Evolutionary conservation across 2,888 invertebrate species (phyloP).

Genomic region (Perizoma affinitatum): DNA sequence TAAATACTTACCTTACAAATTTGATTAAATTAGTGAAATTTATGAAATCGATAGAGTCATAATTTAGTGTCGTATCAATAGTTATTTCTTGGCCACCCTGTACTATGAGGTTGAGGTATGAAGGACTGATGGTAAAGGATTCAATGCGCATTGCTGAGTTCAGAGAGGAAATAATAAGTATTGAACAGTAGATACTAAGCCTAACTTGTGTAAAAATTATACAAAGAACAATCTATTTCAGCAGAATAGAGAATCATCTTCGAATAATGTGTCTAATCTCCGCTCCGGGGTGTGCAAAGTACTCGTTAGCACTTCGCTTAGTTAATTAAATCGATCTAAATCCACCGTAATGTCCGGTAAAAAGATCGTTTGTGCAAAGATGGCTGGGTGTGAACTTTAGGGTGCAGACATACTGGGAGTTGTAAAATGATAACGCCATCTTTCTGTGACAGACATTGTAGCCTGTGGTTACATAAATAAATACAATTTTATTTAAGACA

Average conservation of each 20-base stretch:
- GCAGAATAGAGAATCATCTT: conserved; percentile 6
- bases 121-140: too few species aligned
- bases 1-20: too few species aligned
- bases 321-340: conserved; percentile 44
- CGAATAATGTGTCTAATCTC: conserved; percentile 23
- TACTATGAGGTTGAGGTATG: too few species aligned
- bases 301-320: conserved; percentile 40
- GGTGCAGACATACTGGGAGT: neutral
- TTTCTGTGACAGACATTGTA: too few species aligned
- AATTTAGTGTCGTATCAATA: too few species aligned
- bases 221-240: neutral
- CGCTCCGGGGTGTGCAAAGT: conserved; percentile 24
- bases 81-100: too few species aligned
- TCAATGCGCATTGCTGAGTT: neutral
- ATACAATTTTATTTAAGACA: too few species aligned
- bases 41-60: too few species aligned
- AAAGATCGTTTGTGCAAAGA: conserved; percentile 21
- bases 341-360: conserved; percentile 20
- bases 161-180: neutral
- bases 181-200: too few species aligned
- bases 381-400: conserved; percentile 8
- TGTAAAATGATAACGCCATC: neutral
- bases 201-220: too few species aligned
- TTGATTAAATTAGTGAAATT: too few species aligned
- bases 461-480: too few species aligned